Conservation (phyloP, 2,888 invertebrate genomes). For the Torymus auratus region DNA sequence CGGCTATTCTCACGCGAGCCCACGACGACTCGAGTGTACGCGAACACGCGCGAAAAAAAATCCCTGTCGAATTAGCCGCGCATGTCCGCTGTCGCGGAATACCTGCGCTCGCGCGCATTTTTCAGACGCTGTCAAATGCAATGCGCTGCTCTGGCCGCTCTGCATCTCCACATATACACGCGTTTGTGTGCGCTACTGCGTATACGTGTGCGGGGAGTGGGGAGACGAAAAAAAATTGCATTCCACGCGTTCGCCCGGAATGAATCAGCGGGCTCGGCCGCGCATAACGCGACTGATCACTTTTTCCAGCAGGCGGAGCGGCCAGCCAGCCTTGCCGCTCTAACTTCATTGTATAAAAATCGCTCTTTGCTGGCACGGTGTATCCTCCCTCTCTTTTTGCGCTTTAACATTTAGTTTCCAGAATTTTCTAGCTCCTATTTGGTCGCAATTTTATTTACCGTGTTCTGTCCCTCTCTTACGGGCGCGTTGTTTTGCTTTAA, state of each 20-base stretch:
- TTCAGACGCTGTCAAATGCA: constrained; percentile 67
- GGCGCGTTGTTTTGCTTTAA: constrained; percentile 28
- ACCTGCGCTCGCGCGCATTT: constrained; percentile 62
- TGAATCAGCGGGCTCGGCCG: constrained; percentile 6
- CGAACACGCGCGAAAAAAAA: constrained; percentile 5
- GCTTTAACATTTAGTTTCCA: background rate
- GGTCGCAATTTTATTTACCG: background rate
- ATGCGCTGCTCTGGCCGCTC: constrained; percentile 53
- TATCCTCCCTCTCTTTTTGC: background rate
- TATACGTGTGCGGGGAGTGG: background rate
- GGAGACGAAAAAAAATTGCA: constrained; percentile 37
- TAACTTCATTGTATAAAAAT: constrained; percentile 41
- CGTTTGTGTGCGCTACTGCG: no score
- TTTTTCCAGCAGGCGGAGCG: constrained; percentile 8
- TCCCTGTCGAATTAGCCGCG: constrained; percentile 39
- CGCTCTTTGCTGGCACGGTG: constrained; percentile 18
- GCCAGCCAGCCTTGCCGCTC: no score
- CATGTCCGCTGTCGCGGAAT: constrained; percentile 43
- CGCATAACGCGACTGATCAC: constrained; percentile 36
- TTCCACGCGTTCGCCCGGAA: constrained; percentile 8
- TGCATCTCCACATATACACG: background rate
- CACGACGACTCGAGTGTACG: no score
- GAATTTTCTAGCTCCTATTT: background rate
- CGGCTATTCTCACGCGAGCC: no score
- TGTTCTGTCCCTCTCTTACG: background rate